Conservation (phyloP, 2,113 vertebrate genomes). For the Oreochromis tanganicae region DNA sequence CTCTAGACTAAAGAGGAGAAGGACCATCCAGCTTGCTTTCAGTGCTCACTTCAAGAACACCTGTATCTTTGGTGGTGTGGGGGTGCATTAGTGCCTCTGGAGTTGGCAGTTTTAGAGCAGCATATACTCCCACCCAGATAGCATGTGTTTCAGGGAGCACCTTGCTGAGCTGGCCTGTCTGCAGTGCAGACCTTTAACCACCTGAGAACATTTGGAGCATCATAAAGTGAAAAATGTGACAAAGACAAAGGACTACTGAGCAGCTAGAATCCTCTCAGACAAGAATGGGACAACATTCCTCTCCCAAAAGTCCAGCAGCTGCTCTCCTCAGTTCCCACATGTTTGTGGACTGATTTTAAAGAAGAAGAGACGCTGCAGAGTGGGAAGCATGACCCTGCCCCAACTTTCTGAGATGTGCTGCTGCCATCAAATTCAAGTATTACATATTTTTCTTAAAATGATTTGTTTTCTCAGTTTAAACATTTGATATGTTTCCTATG, state of each 20-base stretch:
- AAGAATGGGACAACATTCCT: accelerated
- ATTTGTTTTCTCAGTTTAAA: not conserved
- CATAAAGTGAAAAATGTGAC: not conserved
- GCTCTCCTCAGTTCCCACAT: not conserved
- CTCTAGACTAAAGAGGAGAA: not conserved
- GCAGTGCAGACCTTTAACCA: not conserved
- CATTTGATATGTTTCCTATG: not conserved
- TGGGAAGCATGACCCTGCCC: accelerated
- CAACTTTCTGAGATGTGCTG: not conserved
- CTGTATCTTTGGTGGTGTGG: not conserved
- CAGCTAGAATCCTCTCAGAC: not conserved
- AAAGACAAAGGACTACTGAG: not conserved
- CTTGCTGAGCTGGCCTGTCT: not conserved
- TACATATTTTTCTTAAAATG: accelerated
- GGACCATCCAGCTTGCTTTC: accelerated
- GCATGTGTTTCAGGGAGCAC: not conserved
- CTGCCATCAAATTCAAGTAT: not conserved
- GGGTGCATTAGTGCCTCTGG: not conserved
- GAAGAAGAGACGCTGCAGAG: not conserved
- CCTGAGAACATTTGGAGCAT: not conserved
- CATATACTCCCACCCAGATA: not conserved
- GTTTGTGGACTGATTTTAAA: not conserved
- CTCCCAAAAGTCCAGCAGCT: not conserved
- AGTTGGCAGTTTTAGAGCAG: not conserved
- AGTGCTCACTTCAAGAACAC: not conserved